A percentile compares a stretch with the other conserved stretches of the same genome.
phyloP scores from a whole-genome alignment of 2,888 invertebrate genomes.

The Parnassius orleans region DNA sequence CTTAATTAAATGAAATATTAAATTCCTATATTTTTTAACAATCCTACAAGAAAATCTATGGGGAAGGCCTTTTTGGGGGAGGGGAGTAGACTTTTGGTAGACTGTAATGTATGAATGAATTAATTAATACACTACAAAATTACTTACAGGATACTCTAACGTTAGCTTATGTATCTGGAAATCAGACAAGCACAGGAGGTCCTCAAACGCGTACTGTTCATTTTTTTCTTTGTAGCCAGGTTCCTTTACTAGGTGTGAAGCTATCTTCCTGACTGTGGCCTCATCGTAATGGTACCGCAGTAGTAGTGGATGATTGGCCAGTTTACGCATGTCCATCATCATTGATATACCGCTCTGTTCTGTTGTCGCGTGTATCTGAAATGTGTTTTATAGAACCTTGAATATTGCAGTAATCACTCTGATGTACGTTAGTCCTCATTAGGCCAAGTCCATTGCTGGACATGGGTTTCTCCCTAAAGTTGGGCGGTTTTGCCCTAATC shows the following conservation, averaged over 20 bases:
- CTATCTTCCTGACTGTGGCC: constrained; percentile 83
- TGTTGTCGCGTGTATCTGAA: constrained; percentile 73
- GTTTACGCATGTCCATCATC: constrained; percentile 96
- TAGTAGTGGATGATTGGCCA: constrained; percentile 96
- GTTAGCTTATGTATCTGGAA: constrained; percentile 94
- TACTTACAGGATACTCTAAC: constrained; percentile 81
- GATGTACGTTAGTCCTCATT: too few relatives aligned
- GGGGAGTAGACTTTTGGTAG: too few relatives aligned
- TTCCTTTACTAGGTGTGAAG: constrained; percentile 84
- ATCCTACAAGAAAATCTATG: too few relatives aligned
- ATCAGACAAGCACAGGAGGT: constrained; percentile 93
- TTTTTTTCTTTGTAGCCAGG: constrained; percentile 88
- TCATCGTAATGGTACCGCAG: constrained; percentile 88
- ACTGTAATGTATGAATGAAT: too few relatives aligned
- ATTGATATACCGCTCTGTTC: constrained; percentile 87
- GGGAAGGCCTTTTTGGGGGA: too few relatives aligned
- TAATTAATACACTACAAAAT: too few relatives aligned
- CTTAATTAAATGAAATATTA: too few relatives aligned
- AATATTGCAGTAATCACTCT: too few relatives aligned
- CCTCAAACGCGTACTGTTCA: constrained; percentile 90
- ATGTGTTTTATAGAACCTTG: background rate
- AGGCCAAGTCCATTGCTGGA: too few relatives aligned
- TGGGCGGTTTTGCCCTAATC: too few relatives aligned
- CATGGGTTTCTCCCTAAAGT: too few relatives aligned
- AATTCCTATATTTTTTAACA: too few relatives aligned